Conservation (phyloP, 2,888 invertebrate species). For the Aphodius sticticus region DNA sequence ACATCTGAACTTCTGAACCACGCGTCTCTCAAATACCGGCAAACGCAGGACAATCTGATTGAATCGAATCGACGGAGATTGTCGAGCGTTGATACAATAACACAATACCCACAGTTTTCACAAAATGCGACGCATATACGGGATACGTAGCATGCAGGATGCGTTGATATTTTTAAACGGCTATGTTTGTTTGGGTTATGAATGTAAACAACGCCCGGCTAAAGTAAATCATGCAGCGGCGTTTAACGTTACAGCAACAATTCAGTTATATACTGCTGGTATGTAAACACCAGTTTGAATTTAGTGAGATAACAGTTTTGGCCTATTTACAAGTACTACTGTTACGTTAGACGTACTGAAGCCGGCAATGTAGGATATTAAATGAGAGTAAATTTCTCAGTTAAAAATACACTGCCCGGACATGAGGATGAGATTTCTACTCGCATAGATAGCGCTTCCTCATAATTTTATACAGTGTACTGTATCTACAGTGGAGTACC, state of each 20-base stretch:
- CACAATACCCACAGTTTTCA: neutral
- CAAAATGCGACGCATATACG: too few species aligned
- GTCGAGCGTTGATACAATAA: neutral
- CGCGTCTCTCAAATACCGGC: neutral
- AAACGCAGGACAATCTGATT: neutral
- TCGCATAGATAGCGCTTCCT: too few species aligned
- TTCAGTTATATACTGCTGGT: neutral
- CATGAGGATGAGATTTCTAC: too few species aligned
- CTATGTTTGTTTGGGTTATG: neutral
- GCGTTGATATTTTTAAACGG: neutral
- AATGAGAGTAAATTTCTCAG: too few species aligned
- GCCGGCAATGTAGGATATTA: too few species aligned
- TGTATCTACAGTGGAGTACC: too few species aligned
- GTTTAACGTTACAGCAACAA: neutral
- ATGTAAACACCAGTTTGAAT: neutral
- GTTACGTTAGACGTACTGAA: too few species aligned
- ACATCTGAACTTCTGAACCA: neutral
- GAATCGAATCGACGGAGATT: neutral
- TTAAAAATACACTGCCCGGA: too few species aligned
- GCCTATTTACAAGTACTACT: too few species aligned
- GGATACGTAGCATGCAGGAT: too few species aligned
- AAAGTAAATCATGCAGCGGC: neutral
- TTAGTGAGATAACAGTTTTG: neutral
- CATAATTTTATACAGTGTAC: too few species aligned
- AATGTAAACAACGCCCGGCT: neutral